Evolutionary conservation across 2,797 vertebrate species (phyloP), one percentile per base, ranked within the genome.

Genomic region (Oreortyx pictus): DNA sequence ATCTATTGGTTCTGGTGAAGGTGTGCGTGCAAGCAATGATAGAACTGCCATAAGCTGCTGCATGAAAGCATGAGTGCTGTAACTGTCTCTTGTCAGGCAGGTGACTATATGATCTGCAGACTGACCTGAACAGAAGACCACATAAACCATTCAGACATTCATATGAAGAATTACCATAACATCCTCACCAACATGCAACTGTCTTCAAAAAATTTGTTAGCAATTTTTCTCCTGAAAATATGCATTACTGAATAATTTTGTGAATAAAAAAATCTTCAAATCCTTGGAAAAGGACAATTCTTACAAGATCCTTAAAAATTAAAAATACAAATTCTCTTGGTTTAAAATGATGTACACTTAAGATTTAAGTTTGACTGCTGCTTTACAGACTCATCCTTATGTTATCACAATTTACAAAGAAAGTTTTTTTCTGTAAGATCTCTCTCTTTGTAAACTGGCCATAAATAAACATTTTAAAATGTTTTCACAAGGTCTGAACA

Each of bases 11-110:
- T 99, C 99, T 39, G 99, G 99, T 4, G 98, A 98, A 43, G 99
- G 99, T 5, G 98, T 98, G 61, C 98, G 98, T 84, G 98, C 98
- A 94, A 99, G 98, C 31, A 98, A 94, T 44, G 99, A 99, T 25
- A 99, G 97, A 66, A 98, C 98, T 0, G 98, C 98, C 99, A 99
- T 99, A 37, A 99, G 98, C 95, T 99, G 98, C 97, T 99, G 99
- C 15, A 99, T 98, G 95, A 99, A 99, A 81, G 98, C 92, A 20
- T 99, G 98, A 0, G 99, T 99, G 75, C 98, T 98, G 66, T 99
- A 99, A 90, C 99, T 98, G 96, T 99, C 99, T 64, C 99, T 97
- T 4, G 98, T 99, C 94, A 99, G 97, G 90, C 99, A 99, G 19
- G 99, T 98, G 73, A 99, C 97, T 25, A 99, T 98, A 74, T 99